Evolutionary conservation across 1,140 invertebrate species (phyloP).

Genomic region (Temnothorax longispinosus): DNA sequence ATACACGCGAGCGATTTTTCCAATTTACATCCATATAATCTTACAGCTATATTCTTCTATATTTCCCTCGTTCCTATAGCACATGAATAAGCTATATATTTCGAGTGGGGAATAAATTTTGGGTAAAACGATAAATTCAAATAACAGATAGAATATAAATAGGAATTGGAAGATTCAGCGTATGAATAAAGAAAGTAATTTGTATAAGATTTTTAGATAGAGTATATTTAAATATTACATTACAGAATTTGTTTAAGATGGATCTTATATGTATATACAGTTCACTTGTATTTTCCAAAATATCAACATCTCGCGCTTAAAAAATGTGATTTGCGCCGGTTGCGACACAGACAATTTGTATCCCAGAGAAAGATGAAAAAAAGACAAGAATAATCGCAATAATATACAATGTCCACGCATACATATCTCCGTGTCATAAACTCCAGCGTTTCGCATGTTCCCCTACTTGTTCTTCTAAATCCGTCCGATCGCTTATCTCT

Average conservation of each 20-base stretch:
- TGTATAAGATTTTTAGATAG: not conserved
- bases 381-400: not conserved
- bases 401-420: not conserved
- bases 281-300: not conserved
- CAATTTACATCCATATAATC: not conserved
- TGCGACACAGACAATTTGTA: not conserved
- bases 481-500: slow-evolving; percentile 47
- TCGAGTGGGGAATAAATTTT: slow-evolving; percentile 22
- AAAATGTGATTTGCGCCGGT: not conserved
- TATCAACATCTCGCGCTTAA: not conserved
- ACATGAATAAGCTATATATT: not conserved
- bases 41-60: not conserved
- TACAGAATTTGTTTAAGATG: not conserved
- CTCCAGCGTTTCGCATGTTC: slow-evolving; percentile 4
- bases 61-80: not conserved
- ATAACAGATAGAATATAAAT: not conserved
- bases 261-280: not conserved
- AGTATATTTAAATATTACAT: not conserved
- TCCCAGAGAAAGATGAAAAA: not conserved
- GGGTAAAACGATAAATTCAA: not conserved
- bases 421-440: slow-evolving; percentile 16
- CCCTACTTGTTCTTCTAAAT: slow-evolving; percentile 29
- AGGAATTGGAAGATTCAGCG: not conserved
- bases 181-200: not conserved
- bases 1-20: slow-evolving; percentile 25